Evolutionary conservation across 2,888 invertebrate species (phyloP), one percentile per base, ranked within the genome.

Genomic region (Pristionchus exspectatus): DNA sequence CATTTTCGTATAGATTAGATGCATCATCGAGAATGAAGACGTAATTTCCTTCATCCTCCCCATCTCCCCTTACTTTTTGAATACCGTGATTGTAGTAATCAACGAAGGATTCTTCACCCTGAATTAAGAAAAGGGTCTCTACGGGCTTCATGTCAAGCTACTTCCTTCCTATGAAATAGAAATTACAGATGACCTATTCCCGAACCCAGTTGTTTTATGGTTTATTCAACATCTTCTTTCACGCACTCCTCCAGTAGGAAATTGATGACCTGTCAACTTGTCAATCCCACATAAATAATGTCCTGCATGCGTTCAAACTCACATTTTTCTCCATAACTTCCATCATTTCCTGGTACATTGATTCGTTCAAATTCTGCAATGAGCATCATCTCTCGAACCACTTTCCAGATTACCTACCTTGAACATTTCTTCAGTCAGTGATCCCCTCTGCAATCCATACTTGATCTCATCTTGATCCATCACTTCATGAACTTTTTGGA

Each of bases 301-400:
- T 14, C 7, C 24, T 59, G 44, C 44, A 50, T 50, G 44, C 9
- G 44, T 59, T 24, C 59, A 59, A 59, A 69, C 69, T 69, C 27
- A 69, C 69, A 69, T 69, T 69, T 69, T 27, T 69, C 69, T 69
- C 27, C 69, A 69, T 69, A 5, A 27, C n/a, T 69, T 69, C 69
- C 69, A 69, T 27, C 69, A 69, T 69, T 27, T 69, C 10, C 27
- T 27, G 24, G 27, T 27, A 27, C n/a, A 69, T 14, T 12, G 69
- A 69, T n/a, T 27, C 27, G 27, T 69, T 69, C 69, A 30, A 24
- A 24, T 24, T 27, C 69, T 69, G 69, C 2, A 69, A 69, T 69
- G 12, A 27, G 4, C n/a, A 24, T 2, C n/a, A 69, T 69, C 10
- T 10, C 27, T 10, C 27, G 10, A n/a, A 27, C 5, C 1, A 69